Evolutionary conservation across 1,140 invertebrate genomes (phyloP).

Genomic region (Panagrolaimus sp.): DNA sequence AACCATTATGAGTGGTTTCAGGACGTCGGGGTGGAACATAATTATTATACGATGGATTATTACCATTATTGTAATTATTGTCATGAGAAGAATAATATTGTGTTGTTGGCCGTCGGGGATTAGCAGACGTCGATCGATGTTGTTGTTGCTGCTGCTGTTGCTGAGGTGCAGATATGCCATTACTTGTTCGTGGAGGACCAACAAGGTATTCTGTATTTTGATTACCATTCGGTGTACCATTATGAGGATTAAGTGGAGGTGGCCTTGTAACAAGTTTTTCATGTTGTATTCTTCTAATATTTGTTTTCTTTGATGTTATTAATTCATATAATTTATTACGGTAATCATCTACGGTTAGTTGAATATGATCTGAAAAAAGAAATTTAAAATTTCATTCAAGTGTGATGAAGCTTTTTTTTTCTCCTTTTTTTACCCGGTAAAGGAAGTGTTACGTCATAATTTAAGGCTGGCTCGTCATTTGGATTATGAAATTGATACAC

Average conservation of each 20-base stretch:
- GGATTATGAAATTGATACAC: conserved; percentile 78
- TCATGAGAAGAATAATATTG: neutral
- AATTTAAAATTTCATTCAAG: neutral
- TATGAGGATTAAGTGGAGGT: neutral
- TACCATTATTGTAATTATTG: no score
- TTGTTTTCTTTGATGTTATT: conserved; percentile 62
- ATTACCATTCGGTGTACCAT: no score
- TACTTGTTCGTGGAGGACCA: no score
- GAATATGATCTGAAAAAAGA: conserved; percentile 69
- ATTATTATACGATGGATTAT: conserved; percentile 2
- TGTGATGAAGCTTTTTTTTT: neutral
- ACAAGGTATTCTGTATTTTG: no score
- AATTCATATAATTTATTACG: conserved; percentile 81
- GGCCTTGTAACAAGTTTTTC: conserved; percentile 28
- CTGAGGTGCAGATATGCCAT: no score
- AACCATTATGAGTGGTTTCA: conserved; percentile 12
- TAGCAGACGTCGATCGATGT: neutral
- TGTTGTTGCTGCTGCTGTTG: no score
- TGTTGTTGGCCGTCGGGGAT: neutral
- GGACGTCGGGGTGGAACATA: neutral
- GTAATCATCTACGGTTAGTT: conserved; percentile 82
- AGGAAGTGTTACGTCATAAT: conserved; percentile 72
- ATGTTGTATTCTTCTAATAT: conserved; percentile 54
- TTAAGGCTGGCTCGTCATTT: conserved; percentile 71
- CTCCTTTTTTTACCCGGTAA: conserved; percentile 62